Conservation (phyloP, 2,797 vertebrate species). For the Triplophysa yarkandensis region DNA sequence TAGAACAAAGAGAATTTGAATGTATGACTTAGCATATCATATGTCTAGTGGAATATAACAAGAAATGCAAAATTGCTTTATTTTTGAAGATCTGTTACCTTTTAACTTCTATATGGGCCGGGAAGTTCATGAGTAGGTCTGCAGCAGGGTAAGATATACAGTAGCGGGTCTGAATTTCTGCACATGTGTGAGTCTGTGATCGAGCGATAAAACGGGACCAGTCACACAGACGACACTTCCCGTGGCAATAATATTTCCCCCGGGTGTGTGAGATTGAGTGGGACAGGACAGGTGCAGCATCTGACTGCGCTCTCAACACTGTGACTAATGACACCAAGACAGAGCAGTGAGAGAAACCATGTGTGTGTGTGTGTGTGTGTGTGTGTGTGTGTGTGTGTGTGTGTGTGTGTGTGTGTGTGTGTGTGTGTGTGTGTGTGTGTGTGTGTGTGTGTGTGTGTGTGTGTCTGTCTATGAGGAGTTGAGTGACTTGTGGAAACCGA, state of each 20-base stretch:
- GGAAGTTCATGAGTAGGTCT: too few species aligned
- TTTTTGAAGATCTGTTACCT: too few species aligned
- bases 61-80: too few species aligned
- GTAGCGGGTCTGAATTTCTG: constrained; percentile 1
- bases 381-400: background rate
- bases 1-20: background rate
- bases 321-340: constrained; percentile 50
- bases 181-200: constrained; percentile 13
- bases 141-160: background rate
- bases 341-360: constrained; percentile 3
- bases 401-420: background rate
- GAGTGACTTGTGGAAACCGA: constrained; percentile 17
- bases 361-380: background rate
- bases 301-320: constrained; percentile 39
- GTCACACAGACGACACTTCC: constrained; percentile 30
- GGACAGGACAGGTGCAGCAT: constrained; percentile 50
- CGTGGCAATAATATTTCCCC: constrained; percentile 42
- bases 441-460: too few species aligned
- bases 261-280: constrained; percentile 33
- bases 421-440: too few species aligned
- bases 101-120: too few species aligned
- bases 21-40: background rate
- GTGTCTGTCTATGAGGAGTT: background rate
- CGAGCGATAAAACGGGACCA: constrained; percentile 23
- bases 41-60: background rate